Evolutionary conservation across 2,113 vertebrate species (phyloP).

Genomic region (Cyphomyrus discorhynchus): DNA sequence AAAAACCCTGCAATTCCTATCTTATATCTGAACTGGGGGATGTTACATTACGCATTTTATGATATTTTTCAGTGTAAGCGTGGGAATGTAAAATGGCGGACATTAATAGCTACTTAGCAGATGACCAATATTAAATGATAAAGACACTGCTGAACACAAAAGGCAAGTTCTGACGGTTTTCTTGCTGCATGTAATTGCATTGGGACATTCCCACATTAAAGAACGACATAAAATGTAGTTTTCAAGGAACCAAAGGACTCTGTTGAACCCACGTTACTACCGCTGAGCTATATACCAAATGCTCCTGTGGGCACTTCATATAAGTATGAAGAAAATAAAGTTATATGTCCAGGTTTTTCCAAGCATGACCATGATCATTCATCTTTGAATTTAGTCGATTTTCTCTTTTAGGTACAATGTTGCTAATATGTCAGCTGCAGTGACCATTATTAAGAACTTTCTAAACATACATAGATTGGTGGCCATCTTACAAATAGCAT

Average conservation of each 20-base stretch:
- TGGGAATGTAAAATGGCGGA: background rate
- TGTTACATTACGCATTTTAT: background rate
- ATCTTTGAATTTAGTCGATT: background rate
- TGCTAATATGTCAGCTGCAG: background rate
- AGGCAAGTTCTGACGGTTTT: background rate
- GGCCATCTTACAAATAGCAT: background rate
- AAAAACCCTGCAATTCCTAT: slow-evolving; percentile 25
- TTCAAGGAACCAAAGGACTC: background rate
- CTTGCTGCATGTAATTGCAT: background rate
- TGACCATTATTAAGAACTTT: background rate
- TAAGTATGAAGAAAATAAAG: background rate
- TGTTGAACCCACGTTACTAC: background rate
- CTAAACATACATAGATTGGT: background rate
- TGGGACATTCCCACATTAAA: background rate
- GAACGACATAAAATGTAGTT: background rate
- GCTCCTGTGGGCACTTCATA: background rate
- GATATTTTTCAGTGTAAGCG: background rate
- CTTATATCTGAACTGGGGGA: background rate
- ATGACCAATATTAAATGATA: background rate
- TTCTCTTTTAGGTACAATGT: background rate
- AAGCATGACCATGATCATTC: background rate
- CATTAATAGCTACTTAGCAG: background rate
- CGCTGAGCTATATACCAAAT: background rate
- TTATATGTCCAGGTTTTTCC: background rate
- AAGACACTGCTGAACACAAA: background rate